A percentile compares a stretch with the other conserved stretches of the same genome.
These are phyloP conservation scores for Cotesia chilonis DNA, from an alignment of 1,140 invertebrate genomes.

Conservation along the genomic window DNA sequence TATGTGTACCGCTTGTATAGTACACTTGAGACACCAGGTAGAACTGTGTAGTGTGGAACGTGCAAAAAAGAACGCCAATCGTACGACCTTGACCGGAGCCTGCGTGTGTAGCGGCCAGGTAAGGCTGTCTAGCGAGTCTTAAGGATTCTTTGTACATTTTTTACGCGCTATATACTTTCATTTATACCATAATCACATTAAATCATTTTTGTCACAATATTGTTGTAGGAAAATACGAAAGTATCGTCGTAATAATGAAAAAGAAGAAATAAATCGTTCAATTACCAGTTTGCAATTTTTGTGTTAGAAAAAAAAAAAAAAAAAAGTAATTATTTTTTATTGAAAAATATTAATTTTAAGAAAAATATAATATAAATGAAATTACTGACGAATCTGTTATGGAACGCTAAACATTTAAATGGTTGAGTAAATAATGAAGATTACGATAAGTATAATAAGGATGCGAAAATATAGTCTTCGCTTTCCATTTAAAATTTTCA, in stretches of 20 bases:
- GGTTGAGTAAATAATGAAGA: conserved; percentile 20
- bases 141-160: conserved; percentile 33
- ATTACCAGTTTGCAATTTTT: no score
- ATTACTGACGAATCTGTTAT: conserved; percentile 4
- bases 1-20: background rate
- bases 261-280: no score
- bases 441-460: conserved; percentile 10
- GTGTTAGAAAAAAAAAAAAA: background rate
- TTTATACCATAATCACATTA: background rate
- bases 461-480: conserved; percentile 3
- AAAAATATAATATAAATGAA: background rate
- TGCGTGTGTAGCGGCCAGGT: conserved; percentile 44
- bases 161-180: conserved; percentile 14
- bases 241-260: no score
- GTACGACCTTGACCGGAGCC: conserved; percentile 53
- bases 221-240: no score
- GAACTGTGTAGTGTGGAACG: conserved; percentile 38
- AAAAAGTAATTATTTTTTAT: background rate
- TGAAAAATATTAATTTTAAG: background rate
- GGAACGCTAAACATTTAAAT: conserved; percentile 15
- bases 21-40: conserved; percentile 42
- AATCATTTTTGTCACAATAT: no score
- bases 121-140: conserved; percentile 37
- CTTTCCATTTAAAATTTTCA: conserved; percentile 32
- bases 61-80: conserved; percentile 48